Base-by-base conservation (phyloP, 2,888 invertebrate genomes). In the Drosophila tripunctata region DNA sequence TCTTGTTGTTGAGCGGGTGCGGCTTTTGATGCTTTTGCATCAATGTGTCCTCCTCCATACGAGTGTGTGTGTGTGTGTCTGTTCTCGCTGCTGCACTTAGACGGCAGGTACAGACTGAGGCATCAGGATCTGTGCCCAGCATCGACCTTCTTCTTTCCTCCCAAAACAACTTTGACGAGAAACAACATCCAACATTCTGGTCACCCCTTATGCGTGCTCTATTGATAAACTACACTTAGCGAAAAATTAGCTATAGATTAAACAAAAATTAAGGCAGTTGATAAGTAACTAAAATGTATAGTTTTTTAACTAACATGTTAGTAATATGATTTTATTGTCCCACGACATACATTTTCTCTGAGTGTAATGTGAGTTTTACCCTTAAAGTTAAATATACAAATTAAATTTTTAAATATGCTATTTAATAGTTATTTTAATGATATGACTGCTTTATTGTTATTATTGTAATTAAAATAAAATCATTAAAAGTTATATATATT, bases 1-100 rank as follows among this genome's bases (percentile, higher is more conserved):
- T 80, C 69, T 40, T 79, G 67, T 54, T 77, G 68, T 51, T 75
- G 78, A 70, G 67, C 75, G 76, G 83, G 82, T 87, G 85, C 81
- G 82, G 82, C 86, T 82, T 83, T 83, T 82, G 86, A 82, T 85
- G 83, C 87, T 77, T 65, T 70, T 65, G 73, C 73, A 69, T 67
- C 76, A 73, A 65, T 60, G 66, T 75, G 68, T 64, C 55, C 65
- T 8, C 24, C 4, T 44, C 27, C 41, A 31, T 57, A 52, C 43
- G 31, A 17, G 45, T 44, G 41, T 41, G 15, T 55, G 35, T 58
- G 51, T 62, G 57, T 60, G 55, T 75, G 50, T 57, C 35, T 66
- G 47, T 62, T 33, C 47, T 66, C 61, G 21, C 61, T 67, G 66
- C 74, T 87, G 84, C 87, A 84, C 81, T 81, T 84, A 83, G 87